phyloP scores from a whole-genome alignment of 2,797 vertebrate species.

The Babyrousa celebensis region DNA sequence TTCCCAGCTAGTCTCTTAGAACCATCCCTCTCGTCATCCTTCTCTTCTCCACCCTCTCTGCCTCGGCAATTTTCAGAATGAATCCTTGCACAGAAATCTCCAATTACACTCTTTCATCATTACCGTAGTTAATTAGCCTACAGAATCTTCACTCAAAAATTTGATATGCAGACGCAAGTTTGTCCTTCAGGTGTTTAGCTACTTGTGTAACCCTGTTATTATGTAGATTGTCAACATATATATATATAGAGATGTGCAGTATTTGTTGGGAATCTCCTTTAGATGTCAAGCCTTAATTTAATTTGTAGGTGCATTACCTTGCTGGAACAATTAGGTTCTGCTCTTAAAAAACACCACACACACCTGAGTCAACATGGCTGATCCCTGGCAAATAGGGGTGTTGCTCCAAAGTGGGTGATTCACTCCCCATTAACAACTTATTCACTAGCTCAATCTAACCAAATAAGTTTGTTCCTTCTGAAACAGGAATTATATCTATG shows the following conservation, averaged over 20 bases:
- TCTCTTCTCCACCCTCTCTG: neutral
- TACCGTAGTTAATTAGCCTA: neutral
- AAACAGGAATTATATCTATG: neutral
- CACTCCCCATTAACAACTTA: neutral
- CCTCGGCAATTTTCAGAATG: conserved; percentile 37
- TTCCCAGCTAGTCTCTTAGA: neutral
- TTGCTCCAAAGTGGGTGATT: conserved; percentile 29
- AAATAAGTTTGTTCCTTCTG: neutral
- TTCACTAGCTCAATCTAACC: neutral
- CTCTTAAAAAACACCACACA: conserved; percentile 12
- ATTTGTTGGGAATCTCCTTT: neutral
- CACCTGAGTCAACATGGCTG: conserved; percentile 53
- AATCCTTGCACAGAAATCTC: neutral
- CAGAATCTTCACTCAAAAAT: neutral
- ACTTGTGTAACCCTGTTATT: neutral
- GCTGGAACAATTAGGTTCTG: neutral
- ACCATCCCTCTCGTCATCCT: neutral
- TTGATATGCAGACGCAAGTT: neutral
- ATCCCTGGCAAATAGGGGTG: neutral
- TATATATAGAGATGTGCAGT: neutral
- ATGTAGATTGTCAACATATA: neutral
- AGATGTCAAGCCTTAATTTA: neutral
- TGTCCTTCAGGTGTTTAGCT: conserved; percentile 15
- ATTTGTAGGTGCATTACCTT: conserved; percentile 6
- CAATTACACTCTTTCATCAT: neutral